Conservation (phyloP, 2,888 invertebrate species). For the Xestobium rufovillosum region DNA sequence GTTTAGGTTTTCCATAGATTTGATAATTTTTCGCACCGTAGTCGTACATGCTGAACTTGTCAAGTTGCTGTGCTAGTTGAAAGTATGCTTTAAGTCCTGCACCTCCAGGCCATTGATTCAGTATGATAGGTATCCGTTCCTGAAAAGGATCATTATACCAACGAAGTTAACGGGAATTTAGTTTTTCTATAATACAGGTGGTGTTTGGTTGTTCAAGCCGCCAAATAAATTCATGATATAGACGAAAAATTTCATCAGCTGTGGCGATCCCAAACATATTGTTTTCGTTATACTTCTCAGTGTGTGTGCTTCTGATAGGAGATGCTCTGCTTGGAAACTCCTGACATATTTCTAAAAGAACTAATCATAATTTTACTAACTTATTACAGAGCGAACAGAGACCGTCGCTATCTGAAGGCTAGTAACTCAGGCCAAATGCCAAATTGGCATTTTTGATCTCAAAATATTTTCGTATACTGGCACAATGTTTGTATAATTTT, state of each 20-base stretch:
- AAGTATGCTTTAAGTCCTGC: conserved; percentile 34
- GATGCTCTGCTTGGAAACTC: conserved; percentile 27
- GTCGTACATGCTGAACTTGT: conserved; percentile 50
- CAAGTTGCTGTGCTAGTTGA: conserved; percentile 33
- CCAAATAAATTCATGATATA: conserved; percentile 32
- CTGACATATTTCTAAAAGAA: conserved; percentile 30
- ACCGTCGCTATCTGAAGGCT: too few relatives aligned
- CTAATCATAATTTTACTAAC: too few relatives aligned
- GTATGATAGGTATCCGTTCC: conserved; percentile 38
- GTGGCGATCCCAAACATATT: conserved; percentile 33
- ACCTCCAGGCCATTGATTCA: conserved; percentile 37
- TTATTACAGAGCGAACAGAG: too few relatives aligned
- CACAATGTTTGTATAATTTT: too few relatives aligned
- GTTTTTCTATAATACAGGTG: too few relatives aligned
- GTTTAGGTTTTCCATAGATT: conserved; percentile 46
- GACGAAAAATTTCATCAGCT: conserved; percentile 33
- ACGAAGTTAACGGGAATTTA: too few relatives aligned
- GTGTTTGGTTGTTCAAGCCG: conserved; percentile 36
- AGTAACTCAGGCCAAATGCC: too few relatives aligned
- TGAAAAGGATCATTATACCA: too few relatives aligned
- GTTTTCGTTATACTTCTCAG: conserved; percentile 27
- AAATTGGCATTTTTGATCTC: too few relatives aligned
- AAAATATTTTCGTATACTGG: too few relatives aligned
- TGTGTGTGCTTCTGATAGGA: conserved; percentile 19
- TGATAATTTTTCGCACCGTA: conserved; percentile 48